Conservation (phyloP, 2,113 vertebrate species). For the Ceyx cyanopectus region DNA sequence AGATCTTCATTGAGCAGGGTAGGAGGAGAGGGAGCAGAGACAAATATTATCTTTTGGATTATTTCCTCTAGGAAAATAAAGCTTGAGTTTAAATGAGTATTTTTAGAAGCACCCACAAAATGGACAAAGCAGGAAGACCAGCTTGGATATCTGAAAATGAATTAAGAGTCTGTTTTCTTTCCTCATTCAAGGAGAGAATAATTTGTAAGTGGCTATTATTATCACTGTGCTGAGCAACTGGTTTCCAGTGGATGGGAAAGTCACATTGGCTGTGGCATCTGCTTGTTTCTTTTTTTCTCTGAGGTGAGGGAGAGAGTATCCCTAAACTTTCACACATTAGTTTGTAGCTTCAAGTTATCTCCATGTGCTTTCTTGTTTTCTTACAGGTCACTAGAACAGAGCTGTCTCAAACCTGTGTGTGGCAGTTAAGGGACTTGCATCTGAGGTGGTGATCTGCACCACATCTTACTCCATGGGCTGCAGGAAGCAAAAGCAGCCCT, state of each 20-base stretch:
- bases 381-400: background rate
- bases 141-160: background rate
- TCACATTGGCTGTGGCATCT: background rate
- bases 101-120: background rate
- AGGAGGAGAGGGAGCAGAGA: background rate
- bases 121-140: background rate
- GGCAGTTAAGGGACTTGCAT: background rate
- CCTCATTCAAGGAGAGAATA: background rate
- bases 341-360: background rate
- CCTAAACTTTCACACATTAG: background rate
- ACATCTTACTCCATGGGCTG: too few relatives aligned
- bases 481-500: background rate
- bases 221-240: background rate
- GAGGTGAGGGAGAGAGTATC: background rate
- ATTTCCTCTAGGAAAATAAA: background rate
- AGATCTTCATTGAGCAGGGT: background rate
- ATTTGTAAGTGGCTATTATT: background rate
- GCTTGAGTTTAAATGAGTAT: background rate
- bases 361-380: background rate
- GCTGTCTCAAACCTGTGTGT: background rate
- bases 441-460: background rate
- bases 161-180: background rate
- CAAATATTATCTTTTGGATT: background rate
- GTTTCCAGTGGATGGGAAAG: background rate
- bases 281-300: background rate